Base-by-base conservation (phyloP, 2,888 invertebrate genomes). In the Psylliodes chrysocephalus region DNA sequence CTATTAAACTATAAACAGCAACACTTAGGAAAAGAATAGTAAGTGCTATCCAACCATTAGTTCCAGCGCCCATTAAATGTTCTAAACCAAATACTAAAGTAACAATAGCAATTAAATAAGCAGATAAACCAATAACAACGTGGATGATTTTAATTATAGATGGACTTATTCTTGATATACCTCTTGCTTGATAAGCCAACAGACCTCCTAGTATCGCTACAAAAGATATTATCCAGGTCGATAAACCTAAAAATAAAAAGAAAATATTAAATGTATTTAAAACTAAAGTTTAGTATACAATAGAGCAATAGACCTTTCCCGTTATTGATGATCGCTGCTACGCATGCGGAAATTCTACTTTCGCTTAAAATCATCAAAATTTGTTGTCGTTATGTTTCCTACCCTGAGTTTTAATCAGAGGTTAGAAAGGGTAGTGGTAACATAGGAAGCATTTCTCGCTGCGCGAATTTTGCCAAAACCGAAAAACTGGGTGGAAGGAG, bases 181-280 rank as follows among this genome's bases (percentile, higher is more conserved):
- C 6, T 46, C 52, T 63, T 7, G 47, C 14, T 19, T 57, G 52
- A 1, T 49, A 17, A 5, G 63, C 51, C 6, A 63, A 6, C 4
- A 64, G n/a, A 10, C 74, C 74, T 12, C 59, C 63, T 12, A 70
- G 1, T 8, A 61, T 47, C 10, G 69, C 40, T 1, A 70, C 4
- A 30, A 71, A 61, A 7, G 67, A 64, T 6, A 71, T 18, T 5
- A 74, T 55, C 67, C 66, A 72, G 2, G 72, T 46, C 25, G 62
- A 33, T 12, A 73, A 60, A 62, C 73, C 74, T 73, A 47, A 64
- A 71, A 74, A 47, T 18, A 25, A 52, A 62, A 64, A n/a, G n/a
- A n/a, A n/a, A n/a, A n/a, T n/a, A n/a, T n/a, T n/a, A n/a, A n/a
- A n/a, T n/a, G n/a, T n/a, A n/a, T n/a, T n/a, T n/a, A n/a, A n/a